Base-by-base conservation (phyloP, 2,113 vertebrate genomes). In the Oryzias javanicus region DNA sequence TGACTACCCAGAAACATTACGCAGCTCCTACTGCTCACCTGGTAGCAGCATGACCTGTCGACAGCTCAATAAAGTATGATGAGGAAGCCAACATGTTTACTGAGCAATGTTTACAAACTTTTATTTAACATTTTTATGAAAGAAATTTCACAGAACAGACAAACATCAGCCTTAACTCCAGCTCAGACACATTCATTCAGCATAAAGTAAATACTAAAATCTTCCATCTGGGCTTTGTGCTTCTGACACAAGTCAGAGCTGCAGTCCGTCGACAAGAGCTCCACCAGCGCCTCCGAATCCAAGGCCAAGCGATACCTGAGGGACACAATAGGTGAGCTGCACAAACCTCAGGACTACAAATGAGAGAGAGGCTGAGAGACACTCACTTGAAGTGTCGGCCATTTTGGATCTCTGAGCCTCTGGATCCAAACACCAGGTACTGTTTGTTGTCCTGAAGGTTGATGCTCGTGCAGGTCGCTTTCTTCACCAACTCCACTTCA, bases 381-480 rank as follows among this genome's bases (percentile, higher is more conserved):
- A 46, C 83, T 68, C 15, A 89, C 85, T 17, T 87, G 59, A 49
- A 44, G 18, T 1, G 4, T 0, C 46, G 5, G 7, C 14, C 4
- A 4, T 69, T 24, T 1, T 87, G 87, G 55, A 93, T 90, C 79
- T 94, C 92, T 71, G 80, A 60, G 40, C 81, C 79, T 0, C 72
- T 56, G 53, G 93, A 90, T 16, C 95, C 96, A 91, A 94, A 94
- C 70, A 98, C 83, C 79, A 98, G 64, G 75, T 97, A 98, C 45
- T 93, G 90, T 16, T 79, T 84, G 60, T 85, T 83, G 25, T 83
- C 84, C 49, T 76, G 83, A 46, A 98, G 7, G 0, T 88, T 79
- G 16, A 93, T 86, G 0, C 80, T 74, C 0, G 19, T 29, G 61
- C 97, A 98, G 7, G 88, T 92, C 12, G 76, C 86, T 88, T 95